phyloP scores from a whole-genome alignment of 2,113 vertebrate species.

The Salvelinus alpinus region DNA sequence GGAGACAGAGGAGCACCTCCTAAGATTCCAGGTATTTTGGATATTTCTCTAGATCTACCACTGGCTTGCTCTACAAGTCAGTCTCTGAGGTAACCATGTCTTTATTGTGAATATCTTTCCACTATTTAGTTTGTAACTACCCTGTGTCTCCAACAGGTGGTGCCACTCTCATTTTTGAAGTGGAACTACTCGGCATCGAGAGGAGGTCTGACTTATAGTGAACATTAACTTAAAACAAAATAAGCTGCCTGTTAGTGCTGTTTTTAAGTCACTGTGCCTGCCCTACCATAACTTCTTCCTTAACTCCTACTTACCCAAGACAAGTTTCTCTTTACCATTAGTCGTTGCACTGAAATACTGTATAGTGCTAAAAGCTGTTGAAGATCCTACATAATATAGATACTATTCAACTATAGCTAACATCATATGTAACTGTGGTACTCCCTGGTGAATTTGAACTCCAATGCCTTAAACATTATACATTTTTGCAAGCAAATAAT shows the following conservation, averaged over 20 bases:
- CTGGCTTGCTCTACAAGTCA: not conserved
- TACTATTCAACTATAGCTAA: not conserved
- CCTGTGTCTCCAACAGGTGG: constrained; percentile 71
- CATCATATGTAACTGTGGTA: too few species aligned
- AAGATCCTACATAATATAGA: not conserved
- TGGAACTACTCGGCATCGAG: constrained; percentile 87
- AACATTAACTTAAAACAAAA: not conserved
- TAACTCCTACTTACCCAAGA: not conserved
- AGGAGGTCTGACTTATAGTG: constrained; percentile 82
- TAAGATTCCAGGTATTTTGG: constrained; percentile 83
- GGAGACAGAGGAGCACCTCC: constrained; percentile 89
- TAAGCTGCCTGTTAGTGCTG: not conserved
- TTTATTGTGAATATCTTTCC: not conserved
- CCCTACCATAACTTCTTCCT: not conserved
- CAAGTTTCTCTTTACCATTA: not conserved
- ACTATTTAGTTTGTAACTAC: not conserved
- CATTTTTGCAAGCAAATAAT: not conserved
- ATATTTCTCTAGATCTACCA: not conserved
- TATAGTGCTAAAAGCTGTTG: not conserved
- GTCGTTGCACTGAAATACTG: not conserved
- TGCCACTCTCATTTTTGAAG: constrained; percentile 88
- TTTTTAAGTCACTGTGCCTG: not conserved
- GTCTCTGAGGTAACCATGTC: not conserved
- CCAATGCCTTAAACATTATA: not conserved
- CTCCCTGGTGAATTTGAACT: too few species aligned